phyloP scores from a whole-genome alignment of 2,888 invertebrate species.

The Diaprepes abbreviatus region DNA sequence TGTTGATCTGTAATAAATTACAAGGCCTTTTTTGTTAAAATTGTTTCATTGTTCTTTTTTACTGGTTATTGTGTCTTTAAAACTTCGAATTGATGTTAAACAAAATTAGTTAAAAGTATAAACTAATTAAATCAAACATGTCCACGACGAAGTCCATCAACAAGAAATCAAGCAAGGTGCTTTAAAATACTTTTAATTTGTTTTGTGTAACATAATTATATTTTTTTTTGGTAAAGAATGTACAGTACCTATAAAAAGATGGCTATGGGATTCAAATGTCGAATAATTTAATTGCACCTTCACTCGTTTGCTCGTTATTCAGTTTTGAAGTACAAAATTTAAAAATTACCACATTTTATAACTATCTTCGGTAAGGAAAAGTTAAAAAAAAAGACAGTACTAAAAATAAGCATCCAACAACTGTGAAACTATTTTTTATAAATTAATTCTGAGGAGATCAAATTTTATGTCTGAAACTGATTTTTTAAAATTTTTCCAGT shows the following conservation, averaged over 20 bases:
- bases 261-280: conserved; percentile 39
- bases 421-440: no score
- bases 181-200: conserved; percentile 36
- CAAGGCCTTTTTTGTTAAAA: conserved; percentile 15
- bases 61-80: not conserved
- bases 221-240: conserved; percentile 60
- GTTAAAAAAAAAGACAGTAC: no score
- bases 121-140: not conserved
- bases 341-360: no score
- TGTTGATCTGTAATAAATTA: conserved; percentile 28
- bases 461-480: no score
- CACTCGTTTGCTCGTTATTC: not conserved
- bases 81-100: not conserved
- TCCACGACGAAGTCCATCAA: no score
- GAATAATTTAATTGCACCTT: not conserved
- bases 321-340: conserved; percentile 10
- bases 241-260: conserved; percentile 60
- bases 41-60: not conserved
- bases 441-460: no score
- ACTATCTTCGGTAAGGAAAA: no score
- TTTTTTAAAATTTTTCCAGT: no score
- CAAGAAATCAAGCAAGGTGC: not conserved
- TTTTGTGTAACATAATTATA: conserved; percentile 54
- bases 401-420: no score
- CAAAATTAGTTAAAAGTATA: conserved; percentile 1